phyloP scores from a whole-genome alignment of 2,888 invertebrate genomes.

The Bellardia pandia region DNA sequence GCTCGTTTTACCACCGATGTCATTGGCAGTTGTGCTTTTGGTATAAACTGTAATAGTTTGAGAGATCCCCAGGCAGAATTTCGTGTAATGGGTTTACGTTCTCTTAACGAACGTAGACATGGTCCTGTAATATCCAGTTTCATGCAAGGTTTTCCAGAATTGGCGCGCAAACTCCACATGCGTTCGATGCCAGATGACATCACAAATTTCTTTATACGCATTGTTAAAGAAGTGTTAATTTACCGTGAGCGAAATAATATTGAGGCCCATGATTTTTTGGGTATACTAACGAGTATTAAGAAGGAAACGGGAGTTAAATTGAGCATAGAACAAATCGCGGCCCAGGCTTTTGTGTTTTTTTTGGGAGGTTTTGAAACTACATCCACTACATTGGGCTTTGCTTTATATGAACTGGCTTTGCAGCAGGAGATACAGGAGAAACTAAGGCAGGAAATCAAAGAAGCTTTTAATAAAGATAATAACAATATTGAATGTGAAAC shows the following conservation, averaged over 20 bases:
- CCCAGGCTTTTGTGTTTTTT: slow-evolving; percentile 81
- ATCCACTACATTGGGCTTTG: slow-evolving; percentile 86
- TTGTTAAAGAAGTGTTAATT: slow-evolving; percentile 81
- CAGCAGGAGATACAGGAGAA: slow-evolving; percentile 84
- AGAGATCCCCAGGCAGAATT: slow-evolving; percentile 82
- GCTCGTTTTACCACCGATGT: slow-evolving; percentile 85
- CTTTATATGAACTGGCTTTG: slow-evolving; percentile 79
- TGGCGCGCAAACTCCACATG: slow-evolving; percentile 71
- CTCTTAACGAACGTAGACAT: slow-evolving; percentile 69
- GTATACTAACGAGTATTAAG: slow-evolving; percentile 84
- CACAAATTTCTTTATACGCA: slow-evolving; percentile 78
- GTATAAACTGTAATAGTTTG: slow-evolving; percentile 84
- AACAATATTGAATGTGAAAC: slow-evolving; percentile 77
- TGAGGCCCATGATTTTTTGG: slow-evolving; percentile 85
- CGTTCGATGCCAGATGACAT: slow-evolving; percentile 75
- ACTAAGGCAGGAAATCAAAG: slow-evolving; percentile 83
- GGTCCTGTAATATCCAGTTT: slow-evolving; percentile 39
- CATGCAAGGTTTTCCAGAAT: slow-evolving; percentile 65
- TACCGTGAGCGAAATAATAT: slow-evolving; percentile 80
- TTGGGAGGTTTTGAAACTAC: slow-evolving; percentile 87
- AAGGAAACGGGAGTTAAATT: slow-evolving; percentile 69
- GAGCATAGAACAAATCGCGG: slow-evolving; percentile 80
- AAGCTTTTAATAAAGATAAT: slow-evolving; percentile 73
- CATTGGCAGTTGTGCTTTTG: slow-evolving; percentile 84
- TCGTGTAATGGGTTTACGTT: slow-evolving; percentile 76